These are phyloP conservation scores for Enteromius fasciolatus DNA, from an alignment of 2,797 vertebrate species.

Conservation along the genomic window DNA sequence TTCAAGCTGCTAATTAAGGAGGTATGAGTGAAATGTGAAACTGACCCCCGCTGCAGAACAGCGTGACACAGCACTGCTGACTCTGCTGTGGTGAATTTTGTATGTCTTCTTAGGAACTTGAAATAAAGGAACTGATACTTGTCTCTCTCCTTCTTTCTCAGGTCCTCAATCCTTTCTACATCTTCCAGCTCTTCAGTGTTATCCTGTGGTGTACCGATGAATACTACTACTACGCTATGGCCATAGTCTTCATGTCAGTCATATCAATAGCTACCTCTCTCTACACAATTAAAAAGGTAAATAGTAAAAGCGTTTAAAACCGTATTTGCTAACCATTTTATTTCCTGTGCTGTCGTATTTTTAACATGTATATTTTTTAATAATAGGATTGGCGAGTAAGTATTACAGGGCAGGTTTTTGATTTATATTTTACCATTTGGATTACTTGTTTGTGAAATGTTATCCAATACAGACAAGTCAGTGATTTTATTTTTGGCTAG, in stretches of 20 bases:
- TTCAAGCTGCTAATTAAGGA: conserved; percentile 99
- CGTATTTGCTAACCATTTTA: not conserved
- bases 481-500: not conserved
- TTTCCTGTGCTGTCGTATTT: not conserved
- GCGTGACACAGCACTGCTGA: not conserved
- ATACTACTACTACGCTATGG: conserved; percentile 96
- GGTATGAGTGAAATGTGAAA: conserved; percentile 72
- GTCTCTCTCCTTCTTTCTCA: conserved; percentile 59
- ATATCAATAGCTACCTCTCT: conserved; percentile 96
- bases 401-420: not conserved
- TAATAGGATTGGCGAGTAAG: not conserved
- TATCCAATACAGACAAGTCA: not conserved
- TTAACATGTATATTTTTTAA: too few relatives aligned
- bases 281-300: conserved; percentile 98
- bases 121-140: conserved; percentile 12
- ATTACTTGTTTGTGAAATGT: not conserved
- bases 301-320: conserved; percentile 10
- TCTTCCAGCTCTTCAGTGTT: conserved; percentile 99
- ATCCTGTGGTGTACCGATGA: conserved; percentile 94
- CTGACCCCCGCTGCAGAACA: not conserved
- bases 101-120: not conserved
- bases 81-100: not conserved
- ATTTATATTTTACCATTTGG: not conserved
- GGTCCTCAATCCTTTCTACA: conserved; percentile 99
- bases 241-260: conserved; percentile 96